Percentiles rank a stretch among this genome's conserved stretches.
phyloP scores from a whole-genome alignment of 2,113 vertebrate genomes.

The Psittacara wagleri region DNA sequence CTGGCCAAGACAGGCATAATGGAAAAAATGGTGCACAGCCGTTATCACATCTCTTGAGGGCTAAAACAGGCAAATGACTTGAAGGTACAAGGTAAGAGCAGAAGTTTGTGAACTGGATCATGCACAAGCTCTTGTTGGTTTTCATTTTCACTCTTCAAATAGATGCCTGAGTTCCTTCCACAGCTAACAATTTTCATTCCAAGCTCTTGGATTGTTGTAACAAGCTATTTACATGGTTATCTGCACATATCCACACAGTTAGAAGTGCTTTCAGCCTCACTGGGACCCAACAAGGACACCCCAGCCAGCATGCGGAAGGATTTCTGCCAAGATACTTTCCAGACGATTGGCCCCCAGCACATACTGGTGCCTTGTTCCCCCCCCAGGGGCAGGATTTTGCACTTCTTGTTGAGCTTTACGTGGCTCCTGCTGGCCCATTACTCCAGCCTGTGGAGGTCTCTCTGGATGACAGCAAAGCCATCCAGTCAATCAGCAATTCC shows the following conservation, averaged over 20 bases:
- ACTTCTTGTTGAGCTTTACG: background rate
- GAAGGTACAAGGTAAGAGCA: background rate
- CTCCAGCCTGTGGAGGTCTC: background rate
- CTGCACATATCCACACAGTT: background rate
- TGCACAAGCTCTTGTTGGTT: background rate
- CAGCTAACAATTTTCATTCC: background rate
- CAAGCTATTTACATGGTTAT: background rate
- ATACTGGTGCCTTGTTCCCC: background rate
- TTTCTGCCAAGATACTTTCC: background rate
- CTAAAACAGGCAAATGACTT: background rate
- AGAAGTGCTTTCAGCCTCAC: background rate
- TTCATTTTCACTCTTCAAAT: background rate
- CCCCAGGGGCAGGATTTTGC: background rate
- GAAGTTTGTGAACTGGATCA: background rate
- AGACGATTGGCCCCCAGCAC: background rate
- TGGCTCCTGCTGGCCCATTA: background rate
- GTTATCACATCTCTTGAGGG: background rate
- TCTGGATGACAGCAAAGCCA: background rate
- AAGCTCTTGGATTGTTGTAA: background rate
- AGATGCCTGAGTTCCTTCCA: background rate
- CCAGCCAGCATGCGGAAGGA: background rate
- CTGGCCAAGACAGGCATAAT: background rate
- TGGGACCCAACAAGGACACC: background rate
- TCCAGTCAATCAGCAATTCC: rapidly evolving
- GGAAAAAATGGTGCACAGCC: background rate